These are phyloP conservation scores for Laticauda colubrina DNA, from an alignment of 2,113 vertebrate species.

Conservation along the genomic window DNA sequence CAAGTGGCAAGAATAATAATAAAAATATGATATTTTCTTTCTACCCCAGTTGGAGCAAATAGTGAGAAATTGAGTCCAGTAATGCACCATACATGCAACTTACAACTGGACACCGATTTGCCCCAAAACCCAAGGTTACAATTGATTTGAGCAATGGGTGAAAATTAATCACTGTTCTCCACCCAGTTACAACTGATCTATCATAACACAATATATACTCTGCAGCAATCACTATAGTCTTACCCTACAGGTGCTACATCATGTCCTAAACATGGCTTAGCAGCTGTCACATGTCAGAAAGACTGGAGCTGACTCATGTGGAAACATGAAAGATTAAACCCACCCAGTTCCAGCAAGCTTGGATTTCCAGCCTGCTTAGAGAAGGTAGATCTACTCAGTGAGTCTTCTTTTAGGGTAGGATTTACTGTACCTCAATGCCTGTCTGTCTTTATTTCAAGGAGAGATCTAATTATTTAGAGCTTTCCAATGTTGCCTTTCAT, in stretches of 20 bases:
- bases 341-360: background rate
- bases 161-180: background rate
- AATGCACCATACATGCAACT: background rate
- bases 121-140: background rate
- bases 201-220: background rate
- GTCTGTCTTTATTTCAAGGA: background rate
- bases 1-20: background rate
- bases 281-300: background rate
- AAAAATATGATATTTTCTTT: background rate
- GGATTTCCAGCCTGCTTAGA: background rate
- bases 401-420: background rate
- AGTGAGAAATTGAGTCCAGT: background rate
- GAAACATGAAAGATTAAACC: background rate
- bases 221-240: background rate
- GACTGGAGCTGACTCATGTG: background rate
- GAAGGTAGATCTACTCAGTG: background rate
- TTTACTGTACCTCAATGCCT: background rate
- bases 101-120: background rate
- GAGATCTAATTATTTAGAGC: background rate
- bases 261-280: background rate
- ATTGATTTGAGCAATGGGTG: background rate
- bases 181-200: background rate
- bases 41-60: background rate
- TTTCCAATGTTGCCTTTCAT: background rate
- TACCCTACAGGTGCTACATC: background rate